Evolutionary conservation across 2,797 vertebrate species (phyloP).

Genomic region (Centropyge bicolor): DNA sequence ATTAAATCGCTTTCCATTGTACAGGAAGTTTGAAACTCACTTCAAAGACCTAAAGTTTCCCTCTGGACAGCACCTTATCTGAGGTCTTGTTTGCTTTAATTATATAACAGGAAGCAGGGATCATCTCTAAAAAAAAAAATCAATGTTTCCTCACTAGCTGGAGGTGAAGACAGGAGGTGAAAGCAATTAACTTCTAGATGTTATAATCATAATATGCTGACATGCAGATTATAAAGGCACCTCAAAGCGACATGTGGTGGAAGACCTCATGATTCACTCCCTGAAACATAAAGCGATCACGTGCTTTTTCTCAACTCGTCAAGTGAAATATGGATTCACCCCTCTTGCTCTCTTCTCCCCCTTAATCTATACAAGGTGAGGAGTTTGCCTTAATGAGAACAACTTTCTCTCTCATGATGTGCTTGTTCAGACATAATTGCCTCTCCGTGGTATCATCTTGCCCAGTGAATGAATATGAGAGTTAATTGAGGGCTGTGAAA

Average conservation of each 20-base stretch:
- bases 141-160: slow-evolving; percentile 56
- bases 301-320: slow-evolving; percentile 17
- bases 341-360: slow-evolving; percentile 18
- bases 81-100: slow-evolving; percentile 63
- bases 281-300: slow-evolving; percentile 26
- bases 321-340: slow-evolving; percentile 10
- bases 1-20: slow-evolving; percentile 43
- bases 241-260: slow-evolving; percentile 32
- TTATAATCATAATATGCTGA: slow-evolving; percentile 50
- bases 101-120: slow-evolving; percentile 59
- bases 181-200: slow-evolving; percentile 70
- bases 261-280: slow-evolving; percentile 23
- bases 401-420: slow-evolving; percentile 65
- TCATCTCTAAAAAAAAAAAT: slow-evolving; percentile 54
- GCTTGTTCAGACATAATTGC: slow-evolving; percentile 64
- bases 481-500: slow-evolving; percentile 68
- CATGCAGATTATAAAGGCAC: slow-evolving; percentile 41
- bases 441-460: slow-evolving; percentile 63
- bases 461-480: slow-evolving; percentile 52
- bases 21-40: slow-evolving; percentile 52
- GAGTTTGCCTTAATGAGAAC: slow-evolving; percentile 62
- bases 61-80: slow-evolving; percentile 49
- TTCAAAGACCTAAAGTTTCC: slow-evolving; percentile 61
- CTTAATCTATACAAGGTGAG: slow-evolving; percentile 46
- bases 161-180: slow-evolving; percentile 49